phyloP scores from a whole-genome alignment of 2,888 invertebrate species.

The Cephus rjabovi region DNA sequence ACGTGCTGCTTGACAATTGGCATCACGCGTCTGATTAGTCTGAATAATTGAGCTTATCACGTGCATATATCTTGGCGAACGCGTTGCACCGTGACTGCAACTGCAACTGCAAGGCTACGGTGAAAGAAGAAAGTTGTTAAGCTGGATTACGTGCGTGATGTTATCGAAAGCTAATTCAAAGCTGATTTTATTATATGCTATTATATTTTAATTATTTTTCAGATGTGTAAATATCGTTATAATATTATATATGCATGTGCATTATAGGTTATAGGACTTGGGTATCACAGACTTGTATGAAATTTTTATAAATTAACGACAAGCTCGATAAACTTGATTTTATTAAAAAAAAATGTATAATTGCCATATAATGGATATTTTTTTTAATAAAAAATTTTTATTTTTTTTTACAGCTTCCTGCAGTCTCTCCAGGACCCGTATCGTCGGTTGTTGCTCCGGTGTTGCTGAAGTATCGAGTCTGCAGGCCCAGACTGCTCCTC shows the following conservation, averaged over 20 bases:
- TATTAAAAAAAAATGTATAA: background rate
- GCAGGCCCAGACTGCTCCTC: constrained; percentile 69
- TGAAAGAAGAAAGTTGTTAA: background rate
- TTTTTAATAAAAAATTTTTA: background rate
- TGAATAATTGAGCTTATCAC: background rate
- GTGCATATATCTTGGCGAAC: background rate
- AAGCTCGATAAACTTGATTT: background rate
- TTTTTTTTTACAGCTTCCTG: constrained; percentile 47
- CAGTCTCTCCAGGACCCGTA: constrained; percentile 56
- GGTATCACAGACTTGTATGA: background rate
- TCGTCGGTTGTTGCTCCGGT: constrained; percentile 61
- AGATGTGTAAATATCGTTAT: background rate
- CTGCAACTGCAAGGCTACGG: background rate
- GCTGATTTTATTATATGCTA: background rate
- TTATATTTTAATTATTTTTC: background rate
- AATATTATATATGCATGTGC: background rate
- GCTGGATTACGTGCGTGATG: background rate
- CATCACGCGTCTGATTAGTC: background rate
- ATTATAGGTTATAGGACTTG: background rate
- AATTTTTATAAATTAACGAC: background rate
- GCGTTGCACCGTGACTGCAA: background rate
- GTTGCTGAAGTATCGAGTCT: constrained; percentile 60
- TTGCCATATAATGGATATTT: background rate
- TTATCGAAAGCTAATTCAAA: background rate
- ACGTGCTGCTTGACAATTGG: background rate